These are phyloP conservation scores for Opisthocomus hoazin DNA, from an alignment of 2,113 vertebrate genomes.

Conservation along the genomic window DNA sequence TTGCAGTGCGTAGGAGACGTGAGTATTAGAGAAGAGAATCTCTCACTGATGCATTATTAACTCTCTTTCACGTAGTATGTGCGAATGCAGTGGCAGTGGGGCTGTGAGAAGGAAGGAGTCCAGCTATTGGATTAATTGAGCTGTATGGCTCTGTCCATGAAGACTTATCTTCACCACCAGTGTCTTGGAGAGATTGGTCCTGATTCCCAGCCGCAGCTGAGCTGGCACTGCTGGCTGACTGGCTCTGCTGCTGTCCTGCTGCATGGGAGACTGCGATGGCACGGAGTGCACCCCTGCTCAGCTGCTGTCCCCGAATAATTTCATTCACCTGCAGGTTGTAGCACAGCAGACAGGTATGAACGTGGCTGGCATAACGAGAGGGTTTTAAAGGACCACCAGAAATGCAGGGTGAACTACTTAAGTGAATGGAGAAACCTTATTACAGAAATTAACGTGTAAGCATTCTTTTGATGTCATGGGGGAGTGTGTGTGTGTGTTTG, in stretches of 20 bases:
- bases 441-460: background rate
- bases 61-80: background rate
- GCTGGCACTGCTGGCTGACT: background rate
- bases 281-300: accelerated
- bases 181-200: accelerated
- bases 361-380: background rate
- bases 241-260: background rate
- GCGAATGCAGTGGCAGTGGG: background rate
- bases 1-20: accelerated
- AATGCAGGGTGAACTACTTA: background rate
- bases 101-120: background rate
- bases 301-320: background rate
- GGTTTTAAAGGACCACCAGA: background rate
- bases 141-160: background rate
- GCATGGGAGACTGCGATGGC: too few relatives aligned
- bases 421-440: background rate
- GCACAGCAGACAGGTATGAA: background rate
- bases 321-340: background rate
- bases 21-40: background rate
- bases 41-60: background rate
- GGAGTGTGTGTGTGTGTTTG: too few relatives aligned
- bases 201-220: accelerated
- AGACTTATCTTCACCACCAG: background rate
- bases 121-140: background rate
- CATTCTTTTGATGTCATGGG: background rate